Conservation (phyloP, 2,113 vertebrate species). For the Marmota flaviventris region DNA sequence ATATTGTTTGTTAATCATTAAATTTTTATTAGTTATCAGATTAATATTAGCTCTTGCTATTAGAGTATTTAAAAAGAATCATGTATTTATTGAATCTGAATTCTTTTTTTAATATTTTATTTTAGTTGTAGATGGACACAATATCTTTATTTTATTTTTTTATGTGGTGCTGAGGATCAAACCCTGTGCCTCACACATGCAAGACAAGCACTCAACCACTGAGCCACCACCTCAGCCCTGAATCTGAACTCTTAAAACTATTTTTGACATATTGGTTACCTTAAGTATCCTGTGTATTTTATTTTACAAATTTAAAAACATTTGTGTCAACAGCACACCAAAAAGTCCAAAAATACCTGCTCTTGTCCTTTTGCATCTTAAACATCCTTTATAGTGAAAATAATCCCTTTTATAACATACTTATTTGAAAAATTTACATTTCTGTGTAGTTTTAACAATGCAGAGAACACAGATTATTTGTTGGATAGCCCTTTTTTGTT, state of each 20-base stretch:
- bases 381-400: conserved; percentile 10
- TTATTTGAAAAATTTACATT: neutral
- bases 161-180: no score
- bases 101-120: neutral
- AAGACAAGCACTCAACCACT: no score
- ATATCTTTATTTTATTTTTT: no score
- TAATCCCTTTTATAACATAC: neutral
- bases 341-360: neutral
- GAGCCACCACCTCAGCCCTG: neutral
- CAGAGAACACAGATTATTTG: neutral
- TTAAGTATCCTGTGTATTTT: conserved; percentile 33
- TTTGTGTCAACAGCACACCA: neutral
- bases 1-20: neutral
- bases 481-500: neutral
- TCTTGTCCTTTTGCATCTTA: neutral
- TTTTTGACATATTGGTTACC: conserved; percentile 24
- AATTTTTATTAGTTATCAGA: neutral
- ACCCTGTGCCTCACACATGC: no score
- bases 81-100: neutral
- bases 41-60: neutral
- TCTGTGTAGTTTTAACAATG: conserved; percentile 8
- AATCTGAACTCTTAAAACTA: neutral
- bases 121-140: no score
- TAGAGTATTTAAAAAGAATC: neutral
- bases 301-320: conserved; percentile 16